phyloP scores from a whole-genome alignment of 1,140 invertebrate species.

The Hylyphantes graminicola region DNA sequence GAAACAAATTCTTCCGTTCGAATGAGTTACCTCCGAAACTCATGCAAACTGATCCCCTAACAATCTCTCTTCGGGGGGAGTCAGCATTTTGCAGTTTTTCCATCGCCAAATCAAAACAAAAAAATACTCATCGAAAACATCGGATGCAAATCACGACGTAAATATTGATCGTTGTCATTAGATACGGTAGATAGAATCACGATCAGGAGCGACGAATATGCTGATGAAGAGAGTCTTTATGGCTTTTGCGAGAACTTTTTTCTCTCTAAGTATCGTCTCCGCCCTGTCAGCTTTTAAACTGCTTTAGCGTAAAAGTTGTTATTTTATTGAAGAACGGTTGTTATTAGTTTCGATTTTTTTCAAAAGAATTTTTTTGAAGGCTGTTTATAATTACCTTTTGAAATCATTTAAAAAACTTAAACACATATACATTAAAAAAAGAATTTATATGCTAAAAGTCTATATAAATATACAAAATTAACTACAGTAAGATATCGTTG shows the following conservation, averaged over 20 bases:
- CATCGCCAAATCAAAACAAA: not conserved
- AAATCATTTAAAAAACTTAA: too few relatives aligned
- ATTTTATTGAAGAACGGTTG: too few relatives aligned
- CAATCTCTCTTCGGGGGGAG: not conserved
- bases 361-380: too few relatives aligned
- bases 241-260: conserved; percentile 7
- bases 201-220: conserved; percentile 29
- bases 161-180: conserved; percentile 53
- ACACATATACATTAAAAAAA: too few relatives aligned
- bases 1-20: not conserved
- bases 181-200: conserved; percentile 6
- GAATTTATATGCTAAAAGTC: too few relatives aligned
- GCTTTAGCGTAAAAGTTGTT: too few relatives aligned
- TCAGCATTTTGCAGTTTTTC: not conserved
- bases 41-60: not conserved
- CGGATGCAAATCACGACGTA: conserved; percentile 5
- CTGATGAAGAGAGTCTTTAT: conserved; percentile 41
- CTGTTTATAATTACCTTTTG: too few relatives aligned
- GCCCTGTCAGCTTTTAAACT: not conserved
- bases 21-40: not conserved
- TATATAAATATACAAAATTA: too few relatives aligned
- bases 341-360: too few relatives aligned
- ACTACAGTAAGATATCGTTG: too few relatives aligned
- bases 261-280: not conserved
- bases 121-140: not conserved